Evolutionary conservation across 2,113 vertebrate species (phyloP), one percentile per base, ranked within the genome.

Genomic region (Proteles cristata): DNA sequence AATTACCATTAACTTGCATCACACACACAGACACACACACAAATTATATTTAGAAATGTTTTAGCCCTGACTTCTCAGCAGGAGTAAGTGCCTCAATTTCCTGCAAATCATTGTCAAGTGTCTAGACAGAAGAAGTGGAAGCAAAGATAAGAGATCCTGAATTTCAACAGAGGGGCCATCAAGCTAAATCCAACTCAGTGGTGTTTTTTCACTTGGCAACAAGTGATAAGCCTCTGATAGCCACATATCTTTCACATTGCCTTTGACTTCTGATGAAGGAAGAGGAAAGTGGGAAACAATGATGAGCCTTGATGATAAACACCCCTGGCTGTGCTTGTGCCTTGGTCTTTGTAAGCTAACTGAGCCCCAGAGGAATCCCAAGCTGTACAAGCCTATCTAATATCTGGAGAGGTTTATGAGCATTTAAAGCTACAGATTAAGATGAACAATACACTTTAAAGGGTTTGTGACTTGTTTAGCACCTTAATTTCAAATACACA

Each of bases 81-180:
- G 94, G 95, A 61, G 43, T 98, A 97, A 98, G 94, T 96, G 96
- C 96, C 96, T 97, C 96, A 97, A 98, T 98, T 98, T 98, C 98
- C 98, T 98, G 97, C 96, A 98, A 97, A 98, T 97, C 95, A 96
- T 86, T 97, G 97, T 98, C 96, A 98, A 98, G 97, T 95, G 97
- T 98, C 96, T 97, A 98, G 97, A 98, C 97, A 33, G 96, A 84
- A 98, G 97, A 98, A 97, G 97, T 98, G 97, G 91, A 96, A 97
- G 81, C 86, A 95, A 82, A 97, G 97, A 98, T 98, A 97, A 98
- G 97, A 95, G 74, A 96, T 69, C 66, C 96, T 98, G 90, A 88
- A 94, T 97, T 97, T 97, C 91, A 97, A 45, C 94, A 96, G 93
- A 95, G 96, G 81, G 53, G 66, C 93, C 92, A 89, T 95, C 91